Percentiles rank a stretch among this genome's conserved stretches.
phyloP scores from a whole-genome alignment of 2,888 invertebrate genomes.

The Scrobipalpa costella region DNA sequence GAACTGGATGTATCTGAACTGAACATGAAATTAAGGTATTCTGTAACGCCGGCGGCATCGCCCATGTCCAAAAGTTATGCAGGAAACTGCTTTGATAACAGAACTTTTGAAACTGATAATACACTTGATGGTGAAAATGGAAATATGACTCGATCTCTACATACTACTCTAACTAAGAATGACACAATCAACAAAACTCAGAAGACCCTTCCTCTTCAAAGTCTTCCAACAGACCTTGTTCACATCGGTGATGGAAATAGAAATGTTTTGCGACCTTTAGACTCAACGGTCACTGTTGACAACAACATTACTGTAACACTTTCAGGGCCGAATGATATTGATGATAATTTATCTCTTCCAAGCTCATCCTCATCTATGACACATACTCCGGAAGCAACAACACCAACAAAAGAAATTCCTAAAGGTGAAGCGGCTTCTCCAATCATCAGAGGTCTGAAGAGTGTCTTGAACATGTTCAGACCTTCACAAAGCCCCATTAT shows the following conservation, averaged over 20 bases:
- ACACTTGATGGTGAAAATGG: slow-evolving; percentile 49
- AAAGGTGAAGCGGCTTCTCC: slow-evolving; percentile 60
- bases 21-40: slow-evolving; percentile 73
- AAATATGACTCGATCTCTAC: slow-evolving; percentile 62
- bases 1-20: slow-evolving; percentile 71
- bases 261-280: slow-evolving; percentile 49
- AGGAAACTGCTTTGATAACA: slow-evolving; percentile 50
- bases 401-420: slow-evolving; percentile 64
- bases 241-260: slow-evolving; percentile 49
- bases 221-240: slow-evolving; percentile 52
- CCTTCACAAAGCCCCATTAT: slow-evolving; percentile 71
- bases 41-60: slow-evolving; percentile 65
- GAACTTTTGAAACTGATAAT: slow-evolving; percentile 48
- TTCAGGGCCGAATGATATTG: slow-evolving; percentile 47
- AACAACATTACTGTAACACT: slow-evolving; percentile 53
- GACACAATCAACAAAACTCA: slow-evolving; percentile 53
- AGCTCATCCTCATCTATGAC: slow-evolving; percentile 62
- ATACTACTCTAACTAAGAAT: slow-evolving; percentile 55
- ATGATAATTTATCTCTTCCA: slow-evolving; percentile 61
- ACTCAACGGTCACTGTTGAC: slow-evolving; percentile 40
- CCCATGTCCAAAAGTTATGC: slow-evolving; percentile 73
- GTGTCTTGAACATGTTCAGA: slow-evolving; percentile 71
- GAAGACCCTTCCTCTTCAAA: slow-evolving; percentile 61
- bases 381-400: slow-evolving; percentile 68
- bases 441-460: slow-evolving; percentile 70